phyloP scores from a whole-genome alignment of 2,113 vertebrate species.

The Sitta europaea region DNA sequence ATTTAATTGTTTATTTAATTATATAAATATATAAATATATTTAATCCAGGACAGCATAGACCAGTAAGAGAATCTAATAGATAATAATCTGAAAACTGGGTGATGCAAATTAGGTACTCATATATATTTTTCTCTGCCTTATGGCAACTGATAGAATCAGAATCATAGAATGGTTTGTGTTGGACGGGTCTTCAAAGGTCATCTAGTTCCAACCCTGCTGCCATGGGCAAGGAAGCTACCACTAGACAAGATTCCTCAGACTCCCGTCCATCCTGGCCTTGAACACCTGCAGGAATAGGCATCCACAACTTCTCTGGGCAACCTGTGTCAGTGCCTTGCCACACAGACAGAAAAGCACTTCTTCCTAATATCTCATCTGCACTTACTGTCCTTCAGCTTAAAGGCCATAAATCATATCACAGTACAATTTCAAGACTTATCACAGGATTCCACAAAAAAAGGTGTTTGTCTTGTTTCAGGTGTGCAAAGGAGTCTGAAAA shows the following conservation, averaged over 20 bases:
- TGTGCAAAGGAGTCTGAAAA: not conserved
- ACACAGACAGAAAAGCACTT: not conserved
- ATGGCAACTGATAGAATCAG: not conserved
- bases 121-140: not conserved
- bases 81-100: not conserved
- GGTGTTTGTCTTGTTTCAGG: not conserved
- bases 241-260: not conserved
- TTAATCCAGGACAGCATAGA: not conserved
- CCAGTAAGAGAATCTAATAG: not conserved
- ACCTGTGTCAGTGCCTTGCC: not conserved
- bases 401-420: not conserved
- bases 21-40: too few relatives aligned
- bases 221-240: not conserved
- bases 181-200: not conserved
- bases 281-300: not conserved
- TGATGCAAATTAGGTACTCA: not conserved
- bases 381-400: not conserved
- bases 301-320: not conserved
- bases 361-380: not conserved
- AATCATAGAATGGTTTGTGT: not conserved
- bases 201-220: not conserved
- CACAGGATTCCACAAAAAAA: not conserved
- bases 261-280: not conserved
- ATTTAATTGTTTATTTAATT: not conserved
- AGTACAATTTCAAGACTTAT: not conserved